Conservation (phyloP, 2,113 vertebrate genomes). For the Salvator merianae region DNA sequence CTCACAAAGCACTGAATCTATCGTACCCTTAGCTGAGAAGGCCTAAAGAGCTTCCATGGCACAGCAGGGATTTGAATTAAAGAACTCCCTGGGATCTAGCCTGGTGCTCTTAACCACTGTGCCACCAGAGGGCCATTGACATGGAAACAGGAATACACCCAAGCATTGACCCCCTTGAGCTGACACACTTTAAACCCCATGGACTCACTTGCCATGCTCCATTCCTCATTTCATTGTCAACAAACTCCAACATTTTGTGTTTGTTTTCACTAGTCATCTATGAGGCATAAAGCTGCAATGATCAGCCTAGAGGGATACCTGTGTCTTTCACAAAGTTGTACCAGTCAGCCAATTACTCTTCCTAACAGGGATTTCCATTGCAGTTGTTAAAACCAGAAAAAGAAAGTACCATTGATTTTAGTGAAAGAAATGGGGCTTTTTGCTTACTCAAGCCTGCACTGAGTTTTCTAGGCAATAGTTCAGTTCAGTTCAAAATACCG, state of each 20-base stretch:
- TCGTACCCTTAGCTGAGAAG: too few species aligned
- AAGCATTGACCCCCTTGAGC: not conserved
- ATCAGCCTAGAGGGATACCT: constrained; percentile 17
- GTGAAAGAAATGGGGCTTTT: constrained; percentile 24
- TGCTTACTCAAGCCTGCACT: constrained; percentile 16
- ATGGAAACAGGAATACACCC: constrained; percentile 1
- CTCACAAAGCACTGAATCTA: too few species aligned
- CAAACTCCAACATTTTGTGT: constrained; percentile 16
- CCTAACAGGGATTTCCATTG: constrained; percentile 25
- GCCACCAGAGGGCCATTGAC: not conserved
- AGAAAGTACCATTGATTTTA: constrained; percentile 16
- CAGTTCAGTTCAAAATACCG: constrained; percentile 12
- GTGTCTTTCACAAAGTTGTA: constrained; percentile 28
- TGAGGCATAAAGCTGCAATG: constrained; percentile 19
- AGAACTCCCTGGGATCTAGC: too few species aligned
- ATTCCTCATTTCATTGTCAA: constrained; percentile 8
- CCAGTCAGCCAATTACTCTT: constrained; percentile 18
- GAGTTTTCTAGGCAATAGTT: constrained; percentile 19
- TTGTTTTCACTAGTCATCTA: constrained; percentile 21
- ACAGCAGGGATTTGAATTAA: too few species aligned
- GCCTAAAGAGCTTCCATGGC: too few species aligned
- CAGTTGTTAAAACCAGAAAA: constrained; percentile 36
- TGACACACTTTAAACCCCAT: not conserved
- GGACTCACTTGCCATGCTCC: not conserved
- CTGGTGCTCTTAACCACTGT: too few species aligned